Conservation (phyloP, 2,113 vertebrate species). For the Suncus etruscus region DNA sequence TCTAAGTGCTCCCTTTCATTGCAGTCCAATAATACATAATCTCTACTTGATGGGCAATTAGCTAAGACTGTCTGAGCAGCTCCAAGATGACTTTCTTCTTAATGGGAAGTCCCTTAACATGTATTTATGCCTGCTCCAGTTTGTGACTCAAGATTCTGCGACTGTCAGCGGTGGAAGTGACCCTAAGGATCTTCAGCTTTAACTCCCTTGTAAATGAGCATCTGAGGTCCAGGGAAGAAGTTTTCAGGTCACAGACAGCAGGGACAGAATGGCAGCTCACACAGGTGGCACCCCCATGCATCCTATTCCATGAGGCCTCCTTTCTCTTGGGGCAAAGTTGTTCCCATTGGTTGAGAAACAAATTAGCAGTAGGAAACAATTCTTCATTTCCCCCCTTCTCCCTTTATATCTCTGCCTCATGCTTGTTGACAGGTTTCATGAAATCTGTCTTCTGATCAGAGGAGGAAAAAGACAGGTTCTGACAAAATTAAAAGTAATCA, state of each 20-base stretch:
- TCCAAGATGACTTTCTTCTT: constrained; percentile 62
- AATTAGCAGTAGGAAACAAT: neutral
- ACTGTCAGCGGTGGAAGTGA: neutral
- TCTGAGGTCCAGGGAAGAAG: neutral
- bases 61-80: neutral
- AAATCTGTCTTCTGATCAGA: constrained; percentile 54
- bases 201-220: neutral
- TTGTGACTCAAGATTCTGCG: constrained; percentile 25
- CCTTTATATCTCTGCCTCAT: neutral
- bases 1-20: constrained; percentile 56
- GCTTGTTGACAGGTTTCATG: constrained; percentile 68
- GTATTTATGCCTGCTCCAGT: neutral
- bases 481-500: constrained; percentile 58
- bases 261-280: neutral
- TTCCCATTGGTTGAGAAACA: neutral
- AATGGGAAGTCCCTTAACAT: constrained; percentile 66
- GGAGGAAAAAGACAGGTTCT: constrained; percentile 30
- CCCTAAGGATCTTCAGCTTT: neutral
- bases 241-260: neutral
- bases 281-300: neutral
- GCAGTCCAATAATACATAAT: constrained; percentile 46
- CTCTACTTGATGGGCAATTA: constrained; percentile 58
- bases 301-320: neutral
- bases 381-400: neutral
- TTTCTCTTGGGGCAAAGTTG: neutral